Base-by-base conservation (phyloP, 2,797 vertebrate genomes). In the Todus mexicanus region DNA sequence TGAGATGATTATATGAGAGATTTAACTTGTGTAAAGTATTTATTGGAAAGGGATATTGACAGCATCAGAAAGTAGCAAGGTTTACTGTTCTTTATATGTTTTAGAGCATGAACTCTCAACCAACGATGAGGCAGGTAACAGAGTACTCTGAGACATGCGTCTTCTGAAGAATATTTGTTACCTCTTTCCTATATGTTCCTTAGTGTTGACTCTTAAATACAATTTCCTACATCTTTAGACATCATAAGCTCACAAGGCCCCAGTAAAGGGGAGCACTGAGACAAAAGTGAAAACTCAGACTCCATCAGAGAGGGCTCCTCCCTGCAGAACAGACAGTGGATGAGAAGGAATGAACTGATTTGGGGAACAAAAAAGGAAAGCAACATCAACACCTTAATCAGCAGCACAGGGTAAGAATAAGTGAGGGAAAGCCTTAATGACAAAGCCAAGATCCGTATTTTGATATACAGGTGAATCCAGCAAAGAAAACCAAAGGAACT, bases 51-150 rank as follows among this genome's bases (percentile, higher is more conserved):
- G 31, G 35, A 19, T 9, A 48, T 10, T 16, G 31, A 27, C 29
- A 18, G n/a, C 31, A 9, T 53, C n/a, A 65, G 40, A 56, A 77
- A 51, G 45, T 6, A 48, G 22, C 14, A 33, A 72, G 22, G 42
- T n/a, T 74, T 51, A 12, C 15, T 83, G 38, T 33, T 87, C 22
- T 86, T 57, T 60, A 1, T 61, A 1, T 26, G 37, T 59, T 71
- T 66, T 73, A 71, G 40, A 70, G 27, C 11, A 4, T 43, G 40
- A 59, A 23, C 21, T 88, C 37, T 48, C 47, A 59, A 42, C 23
- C 11, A 38, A 2, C 0, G 0, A 8, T 7, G 31, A 43, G 35
- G 17, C n/a, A 4, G 2, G 43, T 69, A 47, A 82, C 37, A 16
- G 54, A 11, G 25, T 53, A 33, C 19, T 7, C 31, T 50, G 42